Conservation (phyloP, 2,797 vertebrate genomes). For the Gambelia wislizenii region DNA sequence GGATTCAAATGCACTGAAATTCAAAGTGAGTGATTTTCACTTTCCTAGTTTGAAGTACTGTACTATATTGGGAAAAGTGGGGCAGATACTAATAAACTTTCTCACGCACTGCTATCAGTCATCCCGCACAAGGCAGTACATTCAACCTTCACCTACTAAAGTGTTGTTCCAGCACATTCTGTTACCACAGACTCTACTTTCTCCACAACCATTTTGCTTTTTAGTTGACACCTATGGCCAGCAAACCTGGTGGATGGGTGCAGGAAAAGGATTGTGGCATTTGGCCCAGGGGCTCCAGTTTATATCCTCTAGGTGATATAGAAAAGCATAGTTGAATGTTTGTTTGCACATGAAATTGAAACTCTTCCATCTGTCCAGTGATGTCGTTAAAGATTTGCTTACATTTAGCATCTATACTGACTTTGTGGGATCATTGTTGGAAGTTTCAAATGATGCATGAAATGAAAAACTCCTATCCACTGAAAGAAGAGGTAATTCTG, state of each 20-base stretch:
- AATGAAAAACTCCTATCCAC: conserved; percentile 82
- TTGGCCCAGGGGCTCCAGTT: background rate
- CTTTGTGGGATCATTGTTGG: conserved; percentile 78
- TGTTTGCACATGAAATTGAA: conserved; percentile 69
- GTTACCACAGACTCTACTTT: background rate
- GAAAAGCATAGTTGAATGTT: conserved; percentile 44
- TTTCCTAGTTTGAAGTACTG: too few species aligned
- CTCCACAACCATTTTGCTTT: background rate
- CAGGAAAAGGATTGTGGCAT: background rate
- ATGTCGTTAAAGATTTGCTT: conserved; percentile 73
- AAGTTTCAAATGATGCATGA: conserved; percentile 84
- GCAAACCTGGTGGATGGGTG: background rate
- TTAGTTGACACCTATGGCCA: background rate
- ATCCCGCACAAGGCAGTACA: background rate
- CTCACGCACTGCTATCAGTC: too few species aligned
- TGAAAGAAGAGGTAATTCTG: conserved; percentile 72
- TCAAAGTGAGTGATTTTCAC: too few species aligned
- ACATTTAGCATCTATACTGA: conserved; percentile 75
- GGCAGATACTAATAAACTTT: too few species aligned
- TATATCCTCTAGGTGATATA: background rate
- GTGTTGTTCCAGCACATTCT: background rate
- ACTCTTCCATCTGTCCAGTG: conserved; percentile 61
- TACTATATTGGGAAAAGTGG: too few species aligned
- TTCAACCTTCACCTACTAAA: background rate
- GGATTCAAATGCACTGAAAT: too few species aligned